Percentiles rank a stretch among this genome's conserved stretches.
Evolutionary conservation across 2,113 vertebrate species (phyloP).

Genomic region (Crypturellus undulatus): DNA sequence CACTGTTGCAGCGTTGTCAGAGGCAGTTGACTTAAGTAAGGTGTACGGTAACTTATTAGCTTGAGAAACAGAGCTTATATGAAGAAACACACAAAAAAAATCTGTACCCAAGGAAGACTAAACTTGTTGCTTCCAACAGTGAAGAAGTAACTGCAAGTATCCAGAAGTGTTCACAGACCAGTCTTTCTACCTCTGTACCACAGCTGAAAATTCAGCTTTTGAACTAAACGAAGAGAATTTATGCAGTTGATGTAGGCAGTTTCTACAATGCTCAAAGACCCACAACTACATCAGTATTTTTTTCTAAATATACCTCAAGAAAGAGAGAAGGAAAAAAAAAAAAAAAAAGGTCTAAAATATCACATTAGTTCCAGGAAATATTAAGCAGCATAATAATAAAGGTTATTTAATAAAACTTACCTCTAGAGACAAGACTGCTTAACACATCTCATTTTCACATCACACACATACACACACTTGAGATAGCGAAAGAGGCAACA

Average conservation of each 20-base stretch:
- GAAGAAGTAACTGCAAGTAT: neutral
- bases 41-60: neutral
- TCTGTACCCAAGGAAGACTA: neutral
- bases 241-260: neutral
- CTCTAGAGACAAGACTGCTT: neutral
- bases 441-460: neutral
- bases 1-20: neutral
- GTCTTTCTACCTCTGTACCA: neutral
- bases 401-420: neutral
- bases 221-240: neutral
- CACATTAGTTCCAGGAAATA: neutral
- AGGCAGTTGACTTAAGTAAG: neutral
- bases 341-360: neutral
- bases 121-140: neutral
- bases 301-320: neutral
- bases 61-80: neutral
- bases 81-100: neutral
- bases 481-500: neutral
- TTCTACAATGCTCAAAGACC: neutral
- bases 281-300: neutral
- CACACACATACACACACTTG: neutral
- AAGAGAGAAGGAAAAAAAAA: neutral
- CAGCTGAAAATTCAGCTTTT: neutral
- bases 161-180: neutral
- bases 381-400: neutral